Evolutionary conservation across 2,113 vertebrate genomes (phyloP).

Genomic region (Ophiodon elongatus): DNA sequence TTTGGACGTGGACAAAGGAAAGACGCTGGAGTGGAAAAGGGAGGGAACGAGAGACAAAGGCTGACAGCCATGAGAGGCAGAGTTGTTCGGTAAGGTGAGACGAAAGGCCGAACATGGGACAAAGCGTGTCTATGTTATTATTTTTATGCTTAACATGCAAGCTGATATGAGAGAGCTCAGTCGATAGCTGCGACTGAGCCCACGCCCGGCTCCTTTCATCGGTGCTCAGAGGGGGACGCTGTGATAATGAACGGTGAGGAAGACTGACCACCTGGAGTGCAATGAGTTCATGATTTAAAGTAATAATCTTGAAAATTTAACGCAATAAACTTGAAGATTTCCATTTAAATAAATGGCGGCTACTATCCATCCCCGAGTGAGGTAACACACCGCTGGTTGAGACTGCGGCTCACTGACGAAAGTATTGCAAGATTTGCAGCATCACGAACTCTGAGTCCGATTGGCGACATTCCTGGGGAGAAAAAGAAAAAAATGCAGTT

Average conservation of each 20-base stretch:
- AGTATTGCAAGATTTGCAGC: neutral
- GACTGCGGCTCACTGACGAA: neutral
- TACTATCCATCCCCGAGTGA: neutral
- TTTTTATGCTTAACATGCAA: neutral
- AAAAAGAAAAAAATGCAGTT: neutral
- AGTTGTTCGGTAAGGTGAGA: neutral
- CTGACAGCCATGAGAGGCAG: neutral
- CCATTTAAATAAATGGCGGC: neutral
- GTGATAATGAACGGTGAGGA: neutral
- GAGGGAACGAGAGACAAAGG: neutral
- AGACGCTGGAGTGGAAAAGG: neutral
- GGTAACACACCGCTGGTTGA: neutral
- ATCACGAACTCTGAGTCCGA: neutral
- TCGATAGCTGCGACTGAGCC: conserved; percentile 6
- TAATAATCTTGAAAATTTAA: too few relatives aligned
- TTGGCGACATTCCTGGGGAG: neutral
- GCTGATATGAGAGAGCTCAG: conserved; percentile 10
- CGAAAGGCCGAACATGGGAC: neutral
- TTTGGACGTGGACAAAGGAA: neutral
- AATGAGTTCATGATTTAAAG: neutral
- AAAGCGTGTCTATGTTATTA: neutral
- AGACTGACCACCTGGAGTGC: neutral
- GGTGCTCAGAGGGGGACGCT: neutral
- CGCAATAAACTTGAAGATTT: too few relatives aligned
- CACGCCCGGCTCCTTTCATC: conserved; percentile 33